phyloP scores from a whole-genome alignment of 2,888 invertebrate genomes.

The Tipula helvola region DNA sequence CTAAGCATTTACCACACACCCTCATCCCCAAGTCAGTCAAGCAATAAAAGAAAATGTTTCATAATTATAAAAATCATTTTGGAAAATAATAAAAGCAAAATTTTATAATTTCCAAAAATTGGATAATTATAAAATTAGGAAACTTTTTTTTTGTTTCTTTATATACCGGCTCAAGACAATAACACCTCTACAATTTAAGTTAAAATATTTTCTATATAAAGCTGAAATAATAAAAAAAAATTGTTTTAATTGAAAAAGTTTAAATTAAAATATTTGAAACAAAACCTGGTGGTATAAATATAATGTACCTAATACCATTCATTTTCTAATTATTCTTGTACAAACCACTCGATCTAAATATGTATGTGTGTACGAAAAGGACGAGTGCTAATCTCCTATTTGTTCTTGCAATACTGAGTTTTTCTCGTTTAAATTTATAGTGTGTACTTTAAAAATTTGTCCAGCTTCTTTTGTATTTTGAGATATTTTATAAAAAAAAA shows the following conservation, averaged over 20 bases:
- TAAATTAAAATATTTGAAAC: background rate
- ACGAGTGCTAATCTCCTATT: background rate
- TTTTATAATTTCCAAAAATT: background rate
- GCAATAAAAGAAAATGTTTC: too few relatives aligned
- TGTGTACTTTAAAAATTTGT: background rate
- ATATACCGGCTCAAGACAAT: background rate
- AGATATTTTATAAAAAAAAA: too few relatives aligned
- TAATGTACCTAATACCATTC: background rate
- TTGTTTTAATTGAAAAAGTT: background rate
- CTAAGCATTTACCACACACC: too few relatives aligned
- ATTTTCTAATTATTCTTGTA: background rate
- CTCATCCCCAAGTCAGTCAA: too few relatives aligned
- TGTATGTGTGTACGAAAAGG: background rate
- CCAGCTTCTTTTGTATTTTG: background rate
- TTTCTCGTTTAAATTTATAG: background rate
- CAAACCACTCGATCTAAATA: background rate
- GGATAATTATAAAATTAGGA: background rate
- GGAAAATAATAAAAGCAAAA: too few relatives aligned
- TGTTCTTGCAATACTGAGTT: background rate
- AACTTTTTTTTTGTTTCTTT: background rate
- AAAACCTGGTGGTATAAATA: background rate
- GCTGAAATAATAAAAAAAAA: background rate
- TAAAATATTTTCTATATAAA: background rate
- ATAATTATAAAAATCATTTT: too few relatives aligned
- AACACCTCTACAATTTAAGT: background rate